Evolutionary conservation across 2,888 invertebrate genomes (phyloP).

Genomic region (Clivina fossor): DNA sequence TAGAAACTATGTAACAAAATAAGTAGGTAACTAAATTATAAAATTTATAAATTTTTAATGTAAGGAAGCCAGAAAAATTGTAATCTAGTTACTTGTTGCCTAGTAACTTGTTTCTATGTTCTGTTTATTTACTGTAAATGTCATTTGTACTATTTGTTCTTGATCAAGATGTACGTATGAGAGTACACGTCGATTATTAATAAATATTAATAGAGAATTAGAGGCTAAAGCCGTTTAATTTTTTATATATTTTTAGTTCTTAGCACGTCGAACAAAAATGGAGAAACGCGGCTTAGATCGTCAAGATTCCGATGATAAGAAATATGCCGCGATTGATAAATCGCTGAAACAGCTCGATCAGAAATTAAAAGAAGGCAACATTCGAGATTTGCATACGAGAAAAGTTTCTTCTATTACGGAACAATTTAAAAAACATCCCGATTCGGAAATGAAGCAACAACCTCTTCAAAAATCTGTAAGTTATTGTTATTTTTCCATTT

Average conservation of each 20-base stretch:
- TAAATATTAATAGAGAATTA: too few relatives aligned
- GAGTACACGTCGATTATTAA: too few relatives aligned
- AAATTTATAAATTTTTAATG: too few relatives aligned
- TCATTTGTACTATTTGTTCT: too few relatives aligned
- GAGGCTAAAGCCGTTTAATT: too few relatives aligned
- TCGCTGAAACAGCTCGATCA: slow-evolving; percentile 70
- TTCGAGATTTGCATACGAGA: slow-evolving; percentile 65
- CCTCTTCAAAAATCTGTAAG: slow-evolving; percentile 58
- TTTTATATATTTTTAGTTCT: slow-evolving; percentile 54
- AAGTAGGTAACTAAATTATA: too few relatives aligned
- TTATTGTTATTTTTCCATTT: slow-evolving; percentile 40
- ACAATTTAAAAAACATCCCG: slow-evolving; percentile 65
- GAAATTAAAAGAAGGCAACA: slow-evolving; percentile 76
- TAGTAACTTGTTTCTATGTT: too few relatives aligned
- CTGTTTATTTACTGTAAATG: too few relatives aligned
- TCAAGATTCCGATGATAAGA: slow-evolving; percentile 60
- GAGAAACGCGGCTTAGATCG: slow-evolving; percentile 64
- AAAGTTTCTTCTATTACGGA: slow-evolving; percentile 89
- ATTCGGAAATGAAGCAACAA: slow-evolving; percentile 55
- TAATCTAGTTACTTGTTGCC: too few relatives aligned
- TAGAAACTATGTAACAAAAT: too few relatives aligned
- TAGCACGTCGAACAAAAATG: slow-evolving; percentile 71
- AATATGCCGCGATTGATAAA: slow-evolving; percentile 72
- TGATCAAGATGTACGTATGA: too few relatives aligned
- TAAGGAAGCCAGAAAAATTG: too few relatives aligned